phyloP scores from a whole-genome alignment of 2,113 vertebrate species.

The Lota lota region DNA sequence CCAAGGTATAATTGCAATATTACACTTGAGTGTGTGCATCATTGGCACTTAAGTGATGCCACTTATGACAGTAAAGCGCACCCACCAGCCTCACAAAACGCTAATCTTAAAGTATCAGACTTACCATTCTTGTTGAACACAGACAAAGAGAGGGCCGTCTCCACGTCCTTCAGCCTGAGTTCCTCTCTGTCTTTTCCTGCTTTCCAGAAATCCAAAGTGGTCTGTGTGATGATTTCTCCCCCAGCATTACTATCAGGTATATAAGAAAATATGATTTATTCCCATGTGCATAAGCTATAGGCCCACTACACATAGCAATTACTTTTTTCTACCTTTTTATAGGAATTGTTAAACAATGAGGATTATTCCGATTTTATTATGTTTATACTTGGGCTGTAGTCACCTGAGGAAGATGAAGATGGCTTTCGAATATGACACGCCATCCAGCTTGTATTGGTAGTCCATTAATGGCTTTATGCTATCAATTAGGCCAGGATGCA shows the following conservation, averaged over 20 bases:
- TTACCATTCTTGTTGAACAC: slow-evolving; percentile 92
- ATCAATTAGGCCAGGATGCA: slow-evolving; percentile 89
- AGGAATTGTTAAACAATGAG: no score
- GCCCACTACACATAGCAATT: no score
- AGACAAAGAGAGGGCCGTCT: slow-evolving; percentile 73
- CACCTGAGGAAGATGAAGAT: slow-evolving; percentile 97
- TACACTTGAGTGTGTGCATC: no score
- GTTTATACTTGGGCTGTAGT: slow-evolving; percentile 11
- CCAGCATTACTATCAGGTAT: slow-evolving; percentile 83
- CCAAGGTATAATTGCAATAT: no score
- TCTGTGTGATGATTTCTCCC: slow-evolving; percentile 81
- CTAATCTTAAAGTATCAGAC: slow-evolving; percentile 38
- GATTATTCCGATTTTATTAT: no score
- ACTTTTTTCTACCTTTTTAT: no score
- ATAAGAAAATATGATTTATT: not conserved
- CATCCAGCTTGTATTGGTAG: slow-evolving; percentile 82
- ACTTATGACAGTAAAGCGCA: no score
- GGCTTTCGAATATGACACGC: slow-evolving; percentile 84
- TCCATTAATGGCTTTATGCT: slow-evolving; percentile 92
- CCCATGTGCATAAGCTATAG: not conserved
- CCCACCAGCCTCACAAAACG: no score
- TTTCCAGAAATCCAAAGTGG: slow-evolving; percentile 83
- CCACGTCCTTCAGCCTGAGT: slow-evolving; percentile 85
- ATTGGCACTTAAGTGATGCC: no score
- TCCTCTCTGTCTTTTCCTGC: slow-evolving; percentile 79